Evolutionary conservation across 2,113 vertebrate species (phyloP).

Genomic region (Chaetura pelagica): DNA sequence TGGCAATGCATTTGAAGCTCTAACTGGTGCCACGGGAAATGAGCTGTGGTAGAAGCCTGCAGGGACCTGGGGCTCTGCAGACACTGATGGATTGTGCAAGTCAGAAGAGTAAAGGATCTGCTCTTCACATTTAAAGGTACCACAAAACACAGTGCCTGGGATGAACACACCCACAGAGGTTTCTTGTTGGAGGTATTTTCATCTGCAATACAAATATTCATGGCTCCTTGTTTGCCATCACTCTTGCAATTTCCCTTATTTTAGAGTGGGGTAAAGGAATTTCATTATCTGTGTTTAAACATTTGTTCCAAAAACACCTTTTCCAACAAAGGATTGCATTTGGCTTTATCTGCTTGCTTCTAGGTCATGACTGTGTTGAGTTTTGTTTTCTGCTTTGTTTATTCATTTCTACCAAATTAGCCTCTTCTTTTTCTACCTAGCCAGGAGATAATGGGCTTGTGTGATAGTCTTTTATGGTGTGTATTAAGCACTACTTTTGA

Average conservation of each 20-base stretch:
- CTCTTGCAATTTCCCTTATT: background rate
- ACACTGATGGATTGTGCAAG: background rate
- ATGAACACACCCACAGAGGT: background rate
- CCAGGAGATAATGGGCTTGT: conserved; percentile 15
- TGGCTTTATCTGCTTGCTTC: background rate
- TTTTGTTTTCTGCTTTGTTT: background rate
- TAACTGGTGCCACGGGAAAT: conserved; percentile 46
- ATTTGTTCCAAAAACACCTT: background rate
- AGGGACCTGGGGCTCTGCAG: background rate
- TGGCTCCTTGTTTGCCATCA: background rate
- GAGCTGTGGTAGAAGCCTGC: background rate
- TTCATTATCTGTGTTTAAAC: background rate
- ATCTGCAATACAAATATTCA: background rate
- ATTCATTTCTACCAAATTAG: background rate
- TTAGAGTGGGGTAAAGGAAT: background rate
- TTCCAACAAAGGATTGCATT: background rate
- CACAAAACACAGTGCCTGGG: background rate
- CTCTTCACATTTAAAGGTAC: background rate
- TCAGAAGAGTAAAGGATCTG: background rate
- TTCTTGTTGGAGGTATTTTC: background rate
- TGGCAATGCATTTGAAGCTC: conserved; percentile 28
- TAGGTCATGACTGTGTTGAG: background rate
- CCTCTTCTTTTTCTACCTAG: background rate
- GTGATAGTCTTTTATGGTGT: background rate
- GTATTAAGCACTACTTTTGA: background rate